A percentile compares a stretch with the other conserved stretches of the same genome.
These are phyloP conservation scores for Tenualosa thibaudeaui DNA, from an alignment of 2,797 vertebrate genomes.

Conservation along the genomic window DNA sequence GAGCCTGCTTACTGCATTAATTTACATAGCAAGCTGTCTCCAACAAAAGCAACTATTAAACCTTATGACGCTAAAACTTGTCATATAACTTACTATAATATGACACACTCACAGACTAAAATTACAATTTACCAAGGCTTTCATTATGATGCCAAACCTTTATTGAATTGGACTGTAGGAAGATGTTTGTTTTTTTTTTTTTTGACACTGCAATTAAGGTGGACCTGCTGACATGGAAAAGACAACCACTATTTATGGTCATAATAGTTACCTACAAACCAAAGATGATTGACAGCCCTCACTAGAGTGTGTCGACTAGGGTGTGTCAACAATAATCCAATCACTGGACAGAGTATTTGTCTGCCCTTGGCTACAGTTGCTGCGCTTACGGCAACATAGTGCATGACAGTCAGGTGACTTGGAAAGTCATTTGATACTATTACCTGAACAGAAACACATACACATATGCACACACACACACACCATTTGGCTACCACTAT, in stretches of 20 bases:
- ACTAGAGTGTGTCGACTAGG: neutral
- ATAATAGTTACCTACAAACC: neutral
- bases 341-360: neutral
- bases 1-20: too few relatives aligned
- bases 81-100: neutral
- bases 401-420: constrained; percentile 2
- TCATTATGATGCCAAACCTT: neutral
- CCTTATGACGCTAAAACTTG: too few relatives aligned
- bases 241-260: neutral
- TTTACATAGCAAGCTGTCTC: too few relatives aligned
- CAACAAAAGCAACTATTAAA: too few relatives aligned
- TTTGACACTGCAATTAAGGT: neutral
- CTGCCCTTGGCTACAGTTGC: neutral
- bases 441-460: neutral
- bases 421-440: neutral
- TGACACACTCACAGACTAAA: neutral
- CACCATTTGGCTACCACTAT: neutral
- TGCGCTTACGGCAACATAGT: neutral
- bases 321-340: neutral
- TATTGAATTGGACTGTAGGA: neutral
- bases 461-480: neutral
- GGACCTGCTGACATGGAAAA: neutral
- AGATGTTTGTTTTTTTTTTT: too few relatives aligned
- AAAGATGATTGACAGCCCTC: neutral
- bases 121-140: neutral